Percentiles rank a stretch among this genome's conserved stretches.
Evolutionary conservation across 2,888 invertebrate species (phyloP).

Genomic region (Brachyptera risi): DNA sequence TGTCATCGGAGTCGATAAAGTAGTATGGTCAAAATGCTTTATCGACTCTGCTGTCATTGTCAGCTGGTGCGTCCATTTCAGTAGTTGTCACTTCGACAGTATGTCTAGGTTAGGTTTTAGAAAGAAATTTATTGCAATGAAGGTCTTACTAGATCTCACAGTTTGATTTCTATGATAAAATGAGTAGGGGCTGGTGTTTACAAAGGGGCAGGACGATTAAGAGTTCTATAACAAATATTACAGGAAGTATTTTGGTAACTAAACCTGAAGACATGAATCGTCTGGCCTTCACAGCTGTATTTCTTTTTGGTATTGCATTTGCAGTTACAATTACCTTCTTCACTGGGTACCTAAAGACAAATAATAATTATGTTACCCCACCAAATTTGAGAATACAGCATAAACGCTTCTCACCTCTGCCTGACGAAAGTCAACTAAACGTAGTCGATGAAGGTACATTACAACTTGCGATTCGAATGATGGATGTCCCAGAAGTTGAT

Average conservation of each 20-base stretch:
- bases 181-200: conserved; percentile 23
- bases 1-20: no score
- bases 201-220: conserved; percentile 3
- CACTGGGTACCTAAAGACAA: conserved; percentile 28
- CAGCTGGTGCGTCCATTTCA: no score
- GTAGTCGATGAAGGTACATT: conserved; percentile 31
- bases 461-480: conserved; percentile 26
- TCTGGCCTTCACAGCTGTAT: conserved; percentile 31
- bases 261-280: conserved; percentile 31
- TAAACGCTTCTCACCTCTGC: conserved; percentile 31
- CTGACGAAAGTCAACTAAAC: conserved; percentile 32
- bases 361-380: neutral
- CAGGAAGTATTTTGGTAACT: neutral
- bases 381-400: conserved; percentile 1
- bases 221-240: conserved; percentile 1
- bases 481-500: conserved; percentile 17
- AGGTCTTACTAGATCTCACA: no score
- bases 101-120: no score
- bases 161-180: conserved; percentile 11
- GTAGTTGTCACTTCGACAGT: no score
- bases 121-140: no score
- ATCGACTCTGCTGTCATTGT: no score
- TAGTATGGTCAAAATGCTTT: no score
- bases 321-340: conserved; percentile 31
- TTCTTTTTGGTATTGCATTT: conserved; percentile 32